These are phyloP conservation scores for Hylyphantes graminicola DNA, from an alignment of 1,140 invertebrate species.

Conservation along the genomic window DNA sequence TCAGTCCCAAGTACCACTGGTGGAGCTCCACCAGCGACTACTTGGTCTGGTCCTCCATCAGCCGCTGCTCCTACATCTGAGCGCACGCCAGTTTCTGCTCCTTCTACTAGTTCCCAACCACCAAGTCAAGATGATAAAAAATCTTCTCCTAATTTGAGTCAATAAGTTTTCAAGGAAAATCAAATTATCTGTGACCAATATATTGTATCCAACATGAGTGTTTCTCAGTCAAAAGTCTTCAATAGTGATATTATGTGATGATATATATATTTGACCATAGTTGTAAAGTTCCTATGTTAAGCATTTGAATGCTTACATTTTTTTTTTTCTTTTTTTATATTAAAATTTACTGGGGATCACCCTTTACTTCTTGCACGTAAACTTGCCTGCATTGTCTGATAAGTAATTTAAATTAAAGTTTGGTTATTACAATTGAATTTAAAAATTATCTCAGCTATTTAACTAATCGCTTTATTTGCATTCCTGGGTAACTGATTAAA, in stretches of 20 bases:
- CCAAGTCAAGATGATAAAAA: conserved; percentile 61
- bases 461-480: too few relatives aligned
- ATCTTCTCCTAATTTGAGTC: conserved; percentile 59
- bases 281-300: conserved; percentile 53
- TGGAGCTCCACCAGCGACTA: conserved; percentile 44
- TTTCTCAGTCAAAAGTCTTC: conserved; percentile 29
- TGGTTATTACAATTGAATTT: too few relatives aligned
- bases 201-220: conserved; percentile 33
- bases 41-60: conserved; percentile 57
- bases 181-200: conserved; percentile 33
- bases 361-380: too few relatives aligned
- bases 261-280: conserved; percentile 34
- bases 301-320: too few relatives aligned
- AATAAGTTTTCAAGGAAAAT: conserved; percentile 49
- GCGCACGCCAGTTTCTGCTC: conserved; percentile 44
- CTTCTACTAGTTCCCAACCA: conserved; percentile 52
- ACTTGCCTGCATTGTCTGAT: too few relatives aligned
- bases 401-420: too few relatives aligned
- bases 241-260: conserved; percentile 52
- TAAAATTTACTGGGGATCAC: too few relatives aligned
- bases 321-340: too few relatives aligned
- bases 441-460: too few relatives aligned
- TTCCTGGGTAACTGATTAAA: too few relatives aligned
- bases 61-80: conserved; percentile 52
- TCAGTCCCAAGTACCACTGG: conserved; percentile 53